Percentiles rank a stretch among this genome's conserved stretches.
phyloP scores from a whole-genome alignment of 2,888 invertebrate species.

The Limenitis camilla region DNA sequence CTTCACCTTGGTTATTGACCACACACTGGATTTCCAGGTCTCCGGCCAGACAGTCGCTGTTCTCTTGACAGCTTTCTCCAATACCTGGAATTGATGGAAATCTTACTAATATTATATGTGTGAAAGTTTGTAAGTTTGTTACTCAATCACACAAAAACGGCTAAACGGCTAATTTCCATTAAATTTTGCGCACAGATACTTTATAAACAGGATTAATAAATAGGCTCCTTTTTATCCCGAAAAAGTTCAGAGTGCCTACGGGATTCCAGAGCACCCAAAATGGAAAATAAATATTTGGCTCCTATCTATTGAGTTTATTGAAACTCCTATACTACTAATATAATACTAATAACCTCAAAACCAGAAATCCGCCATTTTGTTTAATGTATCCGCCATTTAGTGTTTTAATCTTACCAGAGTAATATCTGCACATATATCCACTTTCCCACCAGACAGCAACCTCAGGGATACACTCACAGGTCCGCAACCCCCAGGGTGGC shows the following conservation, averaged over 20 bases:
- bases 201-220: too few species aligned
- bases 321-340: too few species aligned
- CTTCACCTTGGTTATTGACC: constrained; percentile 31
- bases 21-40: constrained; percentile 48
- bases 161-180: too few species aligned
- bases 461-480: constrained; percentile 47
- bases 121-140: too few species aligned
- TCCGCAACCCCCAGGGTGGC: constrained; percentile 36
- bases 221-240: neutral
- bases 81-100: constrained; percentile 37
- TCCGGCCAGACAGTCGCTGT: constrained; percentile 58
- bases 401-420: constrained; percentile 41
- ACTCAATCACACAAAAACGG: too few species aligned
- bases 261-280: too few species aligned
- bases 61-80: constrained; percentile 47
- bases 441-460: constrained; percentile 52
- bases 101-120: neutral
- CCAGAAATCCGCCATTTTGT: too few species aligned
- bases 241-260: too few species aligned
- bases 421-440: constrained; percentile 48
- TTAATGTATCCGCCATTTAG: neutral
- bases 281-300: too few species aligned
- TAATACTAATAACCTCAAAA: too few species aligned
- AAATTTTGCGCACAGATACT: too few species aligned
- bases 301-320: too few species aligned